Evolutionary conservation across 2,888 invertebrate species (phyloP), one percentile per base, ranked within the genome.

Genomic region (Drosophila bunnanda): DNA sequence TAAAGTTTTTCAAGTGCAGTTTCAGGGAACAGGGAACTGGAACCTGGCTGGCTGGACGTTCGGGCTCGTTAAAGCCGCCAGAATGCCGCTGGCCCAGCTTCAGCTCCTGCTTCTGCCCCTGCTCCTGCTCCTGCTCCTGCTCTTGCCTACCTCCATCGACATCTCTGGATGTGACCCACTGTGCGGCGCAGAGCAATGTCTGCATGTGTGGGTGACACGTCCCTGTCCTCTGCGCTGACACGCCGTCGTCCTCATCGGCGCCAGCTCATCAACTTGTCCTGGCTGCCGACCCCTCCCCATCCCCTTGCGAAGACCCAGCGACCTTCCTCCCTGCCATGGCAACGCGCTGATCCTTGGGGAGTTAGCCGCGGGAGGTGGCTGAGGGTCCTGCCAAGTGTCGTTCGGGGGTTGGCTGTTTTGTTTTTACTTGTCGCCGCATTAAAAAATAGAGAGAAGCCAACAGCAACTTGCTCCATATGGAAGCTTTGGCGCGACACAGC

Each of bases 211-310:
- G 81, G 78, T 85, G 80, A 81, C 82, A 83, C 82, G 80, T 80
- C 79, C 80, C 57, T 66, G 82, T 80, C 79, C 80, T 34, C 25
- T 15, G 32, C 41, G 10, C 30, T 85, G 82, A 85, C 86, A 80
- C 76, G 81, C 81, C 82, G 83, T 61, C 22, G 46, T 44, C 52
- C 43, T 44, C 28, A 52, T 25, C 57, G 90, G 90, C 90, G 90
- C 90, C 90, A 90, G 82, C 82, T 88, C 86, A 88, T 85, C 86
- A 88, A 76, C 87, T 72, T 75, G 60, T 71, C 65, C 58, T 13
- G 20, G 17, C 32, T 46, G 44, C 43, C 22, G 9, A 15, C 36
- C 30, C 44, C 52, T 20, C 28, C 48, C 39, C 20, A 17, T 15
- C 46, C 2, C 10, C 28, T 4, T 4, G 6, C 0, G 4, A 2